Percentiles rank a stretch among this genome's conserved stretches.
These are phyloP conservation scores for Galerucella pusilla DNA, from an alignment of 2,888 invertebrate species.

Conservation along the genomic window DNA sequence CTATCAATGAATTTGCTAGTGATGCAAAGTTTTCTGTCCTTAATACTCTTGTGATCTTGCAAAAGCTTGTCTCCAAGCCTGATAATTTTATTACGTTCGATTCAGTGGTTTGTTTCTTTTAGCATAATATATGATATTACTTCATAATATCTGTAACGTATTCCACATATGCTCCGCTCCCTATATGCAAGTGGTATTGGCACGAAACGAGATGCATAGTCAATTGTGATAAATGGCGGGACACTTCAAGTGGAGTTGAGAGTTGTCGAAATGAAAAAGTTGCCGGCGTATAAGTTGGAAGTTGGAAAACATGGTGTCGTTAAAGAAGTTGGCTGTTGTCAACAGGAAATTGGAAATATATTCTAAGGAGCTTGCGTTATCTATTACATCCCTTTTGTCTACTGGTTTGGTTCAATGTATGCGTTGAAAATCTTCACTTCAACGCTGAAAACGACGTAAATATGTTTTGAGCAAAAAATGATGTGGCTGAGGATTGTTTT, in stretches of 20 bases:
- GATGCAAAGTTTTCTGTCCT: too few species aligned
- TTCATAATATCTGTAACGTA: neutral
- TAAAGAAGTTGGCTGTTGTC: slow-evolving; percentile 33
- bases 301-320: slow-evolving; percentile 33
- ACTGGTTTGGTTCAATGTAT: neutral
- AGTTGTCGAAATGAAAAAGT: slow-evolving; percentile 30
- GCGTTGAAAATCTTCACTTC: neutral
- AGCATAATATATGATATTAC: neutral
- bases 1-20: too few species aligned
- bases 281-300: slow-evolving; percentile 26
- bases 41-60: too few species aligned
- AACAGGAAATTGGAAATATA: slow-evolving; percentile 37
- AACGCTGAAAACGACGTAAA: neutral
- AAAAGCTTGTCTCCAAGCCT: too few species aligned
- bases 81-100: too few species aligned
- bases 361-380: slow-evolving; percentile 8
- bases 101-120: too few species aligned
- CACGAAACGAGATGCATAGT: slow-evolving; percentile 46
- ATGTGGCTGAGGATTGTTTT: too few species aligned
- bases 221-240: slow-evolving; percentile 37
- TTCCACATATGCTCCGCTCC: neutral
- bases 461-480: neutral
- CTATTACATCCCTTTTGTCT: neutral
- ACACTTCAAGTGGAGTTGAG: slow-evolving; percentile 7
- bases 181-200: slow-evolving; percentile 50